Percentiles rank a stretch among this genome's conserved stretches.
Evolutionary conservation across 2,113 vertebrate genomes (phyloP).

Genomic region (Strix aluco): DNA sequence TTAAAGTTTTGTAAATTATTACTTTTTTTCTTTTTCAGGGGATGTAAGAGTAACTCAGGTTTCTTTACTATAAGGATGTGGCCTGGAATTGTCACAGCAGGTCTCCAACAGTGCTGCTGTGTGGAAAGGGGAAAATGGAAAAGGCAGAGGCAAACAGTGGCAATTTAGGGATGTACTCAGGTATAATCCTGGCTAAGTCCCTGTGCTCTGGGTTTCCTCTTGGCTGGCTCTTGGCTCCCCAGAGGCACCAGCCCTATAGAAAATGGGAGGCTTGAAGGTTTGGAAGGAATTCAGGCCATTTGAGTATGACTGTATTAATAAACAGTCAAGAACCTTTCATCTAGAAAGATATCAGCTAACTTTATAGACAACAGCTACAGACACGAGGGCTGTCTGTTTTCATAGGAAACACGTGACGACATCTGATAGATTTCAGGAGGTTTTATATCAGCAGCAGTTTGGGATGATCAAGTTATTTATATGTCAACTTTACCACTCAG

Average conservation of each 20-base stretch:
- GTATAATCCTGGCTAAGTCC: background rate
- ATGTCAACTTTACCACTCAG: background rate
- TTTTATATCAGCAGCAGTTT: constrained; percentile 29
- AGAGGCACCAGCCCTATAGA: background rate
- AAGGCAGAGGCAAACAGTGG: background rate
- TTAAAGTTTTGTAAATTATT: constrained; percentile 3
- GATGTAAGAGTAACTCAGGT: background rate
- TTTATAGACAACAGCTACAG: background rate
- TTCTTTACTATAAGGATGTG: background rate
- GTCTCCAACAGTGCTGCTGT: background rate
- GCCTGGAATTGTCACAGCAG: constrained; percentile 6
- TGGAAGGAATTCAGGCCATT: background rate
- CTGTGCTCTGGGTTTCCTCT: background rate
- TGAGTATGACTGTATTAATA: background rate
- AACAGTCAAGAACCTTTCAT: background rate
- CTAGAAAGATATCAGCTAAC: background rate
- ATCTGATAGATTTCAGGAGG: background rate
- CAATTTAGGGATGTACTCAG: background rate
- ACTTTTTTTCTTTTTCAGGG: background rate
- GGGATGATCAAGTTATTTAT: constrained; percentile 11
- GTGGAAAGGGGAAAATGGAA: background rate
- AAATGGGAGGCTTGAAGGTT: background rate
- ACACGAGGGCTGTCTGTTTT: background rate
- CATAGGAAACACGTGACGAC: background rate
- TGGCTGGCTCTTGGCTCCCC: background rate